phyloP scores from a whole-genome alignment of 2,888 invertebrate genomes.

The Glyphotaelius pellucidus region DNA sequence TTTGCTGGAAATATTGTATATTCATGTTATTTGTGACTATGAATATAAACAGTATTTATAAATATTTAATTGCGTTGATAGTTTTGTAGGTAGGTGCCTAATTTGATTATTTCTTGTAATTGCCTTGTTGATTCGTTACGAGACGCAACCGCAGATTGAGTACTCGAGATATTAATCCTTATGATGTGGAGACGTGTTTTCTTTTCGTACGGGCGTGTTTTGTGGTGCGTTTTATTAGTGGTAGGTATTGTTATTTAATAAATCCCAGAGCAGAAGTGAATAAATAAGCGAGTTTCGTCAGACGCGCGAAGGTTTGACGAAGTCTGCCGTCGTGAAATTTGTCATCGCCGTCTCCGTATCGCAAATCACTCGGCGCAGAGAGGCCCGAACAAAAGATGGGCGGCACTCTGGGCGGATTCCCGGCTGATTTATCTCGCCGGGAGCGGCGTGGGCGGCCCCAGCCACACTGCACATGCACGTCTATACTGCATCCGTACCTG shows the following conservation, averaged over 20 bases:
- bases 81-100: not conserved
- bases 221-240: not conserved
- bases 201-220: not conserved
- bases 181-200: not conserved
- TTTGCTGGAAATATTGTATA: not conserved
- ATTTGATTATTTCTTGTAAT: not conserved
- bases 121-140: not conserved
- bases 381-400: slow-evolving; percentile 3
- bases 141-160: not conserved
- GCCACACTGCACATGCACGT: not conserved
- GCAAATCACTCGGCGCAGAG: slow-evolving; percentile 19
- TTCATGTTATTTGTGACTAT: not conserved
- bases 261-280: not conserved
- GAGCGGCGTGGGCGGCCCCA: slow-evolving; percentile 6
- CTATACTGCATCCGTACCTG: not conserved
- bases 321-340: slow-evolving; percentile 10
- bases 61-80: not conserved
- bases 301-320: slow-evolving; percentile 2
- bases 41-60: not conserved
- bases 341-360: slow-evolving; percentile 33
- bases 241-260: not conserved
- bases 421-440: slow-evolving; percentile 14
- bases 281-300: not conserved
- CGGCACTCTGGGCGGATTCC: slow-evolving; percentile 28
- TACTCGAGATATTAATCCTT: not conserved